Conservation (phyloP, 2,113 vertebrate species). For the Scomber japonicus region DNA sequence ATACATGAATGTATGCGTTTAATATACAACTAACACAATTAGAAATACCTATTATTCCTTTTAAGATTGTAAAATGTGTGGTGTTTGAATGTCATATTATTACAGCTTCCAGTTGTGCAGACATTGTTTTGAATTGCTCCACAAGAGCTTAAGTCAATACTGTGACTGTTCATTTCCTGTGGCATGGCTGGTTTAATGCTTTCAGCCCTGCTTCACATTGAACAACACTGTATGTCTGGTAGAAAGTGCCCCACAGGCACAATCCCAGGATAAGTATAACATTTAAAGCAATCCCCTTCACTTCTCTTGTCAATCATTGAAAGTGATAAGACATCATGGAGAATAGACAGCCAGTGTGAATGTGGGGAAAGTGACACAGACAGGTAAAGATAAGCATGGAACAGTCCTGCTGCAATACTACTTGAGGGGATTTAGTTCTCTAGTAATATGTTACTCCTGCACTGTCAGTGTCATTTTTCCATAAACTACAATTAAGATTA, state of each 20-base stretch:
- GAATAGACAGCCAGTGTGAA: constrained; percentile 2
- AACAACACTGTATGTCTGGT: not conserved
- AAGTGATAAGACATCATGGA: constrained; percentile 8
- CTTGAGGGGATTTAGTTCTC: constrained; percentile 9
- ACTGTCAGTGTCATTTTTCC: not conserved
- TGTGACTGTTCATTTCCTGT: not conserved
- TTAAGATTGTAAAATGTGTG: too few species aligned
- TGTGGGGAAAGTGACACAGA: not conserved
- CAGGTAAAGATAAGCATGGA: not conserved
- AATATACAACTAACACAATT: too few species aligned
- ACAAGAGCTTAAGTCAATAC: not conserved
- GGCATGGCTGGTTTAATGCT: not conserved
- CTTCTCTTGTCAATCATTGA: constrained; percentile 12
- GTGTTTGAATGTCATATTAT: not conserved
- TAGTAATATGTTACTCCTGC: not conserved
- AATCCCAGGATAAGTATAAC: constrained; percentile 8
- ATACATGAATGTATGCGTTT: too few species aligned
- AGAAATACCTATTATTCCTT: too few species aligned
- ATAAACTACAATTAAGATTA: not conserved
- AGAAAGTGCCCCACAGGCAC: not conserved
- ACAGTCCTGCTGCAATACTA: not conserved
- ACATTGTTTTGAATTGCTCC: not conserved
- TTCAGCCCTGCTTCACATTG: not conserved
- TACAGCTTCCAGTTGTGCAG: not conserved
- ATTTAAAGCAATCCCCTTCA: constrained; percentile 25